Conservation (phyloP, 2,113 vertebrate genomes). For the Micronisus gabar region DNA sequence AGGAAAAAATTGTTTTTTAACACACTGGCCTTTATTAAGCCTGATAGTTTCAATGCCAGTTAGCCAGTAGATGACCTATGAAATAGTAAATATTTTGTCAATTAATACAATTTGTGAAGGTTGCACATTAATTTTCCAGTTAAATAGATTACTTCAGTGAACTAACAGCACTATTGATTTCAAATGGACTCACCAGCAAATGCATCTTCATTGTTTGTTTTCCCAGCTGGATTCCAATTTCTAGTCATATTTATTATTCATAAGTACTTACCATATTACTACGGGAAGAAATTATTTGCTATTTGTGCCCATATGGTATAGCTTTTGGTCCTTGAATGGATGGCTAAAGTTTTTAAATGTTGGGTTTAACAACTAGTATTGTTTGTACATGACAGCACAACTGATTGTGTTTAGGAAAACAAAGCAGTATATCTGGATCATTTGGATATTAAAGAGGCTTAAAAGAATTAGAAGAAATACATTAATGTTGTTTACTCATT, state of each 20-base stretch:
- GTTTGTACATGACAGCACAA: conserved; percentile 17
- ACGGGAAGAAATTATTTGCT: neutral
- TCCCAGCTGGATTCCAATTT: neutral
- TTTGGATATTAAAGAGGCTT: conserved; percentile 19
- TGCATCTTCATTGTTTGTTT: neutral
- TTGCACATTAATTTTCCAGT: neutral
- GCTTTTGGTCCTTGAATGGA: neutral
- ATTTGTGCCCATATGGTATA: neutral
- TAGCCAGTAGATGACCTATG: neutral
- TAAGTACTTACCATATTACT: neutral
- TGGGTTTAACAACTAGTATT: neutral
- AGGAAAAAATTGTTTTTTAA: neutral
- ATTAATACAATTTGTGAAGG: neutral
- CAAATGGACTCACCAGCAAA: neutral
- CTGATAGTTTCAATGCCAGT: neutral
- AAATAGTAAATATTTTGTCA: neutral
- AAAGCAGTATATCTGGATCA: neutral
- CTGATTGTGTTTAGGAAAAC: conserved; percentile 20
- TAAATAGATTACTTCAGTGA: neutral
- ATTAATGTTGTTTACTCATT: neutral
- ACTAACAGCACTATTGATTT: neutral
- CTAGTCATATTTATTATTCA: neutral
- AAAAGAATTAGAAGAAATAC: conserved; percentile 5
- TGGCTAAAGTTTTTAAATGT: neutral
- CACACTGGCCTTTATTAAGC: neutral